A percentile compares a stretch with the other conserved stretches of the same genome.
These are phyloP conservation scores for Protobothrops flavoviridis DNA, from an alignment of 2,113 vertebrate species.

Conservation along the genomic window DNA sequence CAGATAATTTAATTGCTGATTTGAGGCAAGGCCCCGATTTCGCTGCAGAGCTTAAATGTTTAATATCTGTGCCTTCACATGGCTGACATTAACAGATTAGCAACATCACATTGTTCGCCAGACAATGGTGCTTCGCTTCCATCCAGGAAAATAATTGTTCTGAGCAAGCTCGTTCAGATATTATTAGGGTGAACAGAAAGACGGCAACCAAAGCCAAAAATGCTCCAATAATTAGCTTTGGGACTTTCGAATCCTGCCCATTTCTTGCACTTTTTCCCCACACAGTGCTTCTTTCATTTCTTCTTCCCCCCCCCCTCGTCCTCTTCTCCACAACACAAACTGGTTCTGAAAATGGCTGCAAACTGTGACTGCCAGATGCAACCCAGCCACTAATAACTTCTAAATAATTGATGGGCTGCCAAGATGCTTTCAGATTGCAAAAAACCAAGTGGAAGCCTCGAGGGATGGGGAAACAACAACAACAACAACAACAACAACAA, in stretches of 20 bases:
- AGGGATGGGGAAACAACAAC: not conserved
- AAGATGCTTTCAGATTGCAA: conserved; percentile 20
- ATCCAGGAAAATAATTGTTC: conserved; percentile 45
- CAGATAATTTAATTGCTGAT: conserved; percentile 33
- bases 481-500: not conserved
- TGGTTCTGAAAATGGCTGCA: conserved; percentile 23
- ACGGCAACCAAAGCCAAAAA: conserved; percentile 16
- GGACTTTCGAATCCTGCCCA: conserved; percentile 30
- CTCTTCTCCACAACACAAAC: conserved; percentile 3
- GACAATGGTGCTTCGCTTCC: conserved; percentile 37
- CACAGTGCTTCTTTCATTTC: not conserved
- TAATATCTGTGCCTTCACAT: conserved; percentile 48
- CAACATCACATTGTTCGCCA: conserved; percentile 25
- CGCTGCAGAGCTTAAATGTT: conserved; percentile 46
- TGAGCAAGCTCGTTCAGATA: conserved; percentile 38
- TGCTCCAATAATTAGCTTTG: not conserved
- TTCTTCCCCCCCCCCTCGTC: too few species aligned
- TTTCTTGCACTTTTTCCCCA: conserved; percentile 4
- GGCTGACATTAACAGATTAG: conserved; percentile 56
- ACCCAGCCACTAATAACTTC: conserved; percentile 20
- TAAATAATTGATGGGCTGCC: conserved; percentile 10
- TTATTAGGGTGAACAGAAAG: conserved; percentile 33
- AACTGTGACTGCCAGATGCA: conserved; percentile 26
- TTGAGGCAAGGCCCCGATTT: conserved; percentile 37
- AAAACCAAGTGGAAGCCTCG: not conserved